Base-by-base conservation (phyloP, 2,797 vertebrate species). In the Numenius phaeopus region DNA sequence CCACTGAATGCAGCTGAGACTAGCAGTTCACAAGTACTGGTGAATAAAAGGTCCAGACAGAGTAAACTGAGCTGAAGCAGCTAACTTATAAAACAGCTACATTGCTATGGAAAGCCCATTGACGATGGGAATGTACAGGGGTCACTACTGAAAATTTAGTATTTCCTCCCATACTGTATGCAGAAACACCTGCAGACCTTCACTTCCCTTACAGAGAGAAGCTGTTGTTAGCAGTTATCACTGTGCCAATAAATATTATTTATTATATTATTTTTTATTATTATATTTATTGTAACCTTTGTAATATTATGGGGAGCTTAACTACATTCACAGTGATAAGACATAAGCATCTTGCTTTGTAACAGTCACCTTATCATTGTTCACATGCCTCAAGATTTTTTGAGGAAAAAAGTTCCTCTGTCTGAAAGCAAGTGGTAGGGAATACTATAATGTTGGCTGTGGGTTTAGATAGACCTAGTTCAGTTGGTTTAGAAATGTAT, bases 401-500 rank as follows among this genome's bases (percentile, higher is more conserved):
- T 37, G 9, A 59, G 20, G 21, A 85, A 58, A 50, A 71, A 79
- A 10, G 10, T 49, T 72, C 24, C 7, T 57, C 30, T 52, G 8
- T 90, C 59, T 91, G 83, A 80, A 89, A 86, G 19, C 13, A 85
- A 83, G 20, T 37, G 6, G 24, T 58, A 75, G 14, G 32, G 39
- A 84, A 58, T 77, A 58, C 20, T 46, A 52, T 44, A 71, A 67
- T 64, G 69, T 81, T 75, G 21, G 5, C 32, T 49, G 47, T 39
- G 73, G 24, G 47, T 93, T 82, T 65, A 61, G 24, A 39, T 16
- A 44, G 22, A 42, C 32, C 40, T 66, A 61, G 89, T 49, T 54
- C 32, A 71, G 22, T 71, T 87, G 10, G 5, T 69, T 89, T 50
- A 78, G 75, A 94, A 94, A 90, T 70, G 6, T 52, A 47, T n/a